Conservation (phyloP, 2,797 vertebrate species). For the Pogonophryne albipinna region DNA sequence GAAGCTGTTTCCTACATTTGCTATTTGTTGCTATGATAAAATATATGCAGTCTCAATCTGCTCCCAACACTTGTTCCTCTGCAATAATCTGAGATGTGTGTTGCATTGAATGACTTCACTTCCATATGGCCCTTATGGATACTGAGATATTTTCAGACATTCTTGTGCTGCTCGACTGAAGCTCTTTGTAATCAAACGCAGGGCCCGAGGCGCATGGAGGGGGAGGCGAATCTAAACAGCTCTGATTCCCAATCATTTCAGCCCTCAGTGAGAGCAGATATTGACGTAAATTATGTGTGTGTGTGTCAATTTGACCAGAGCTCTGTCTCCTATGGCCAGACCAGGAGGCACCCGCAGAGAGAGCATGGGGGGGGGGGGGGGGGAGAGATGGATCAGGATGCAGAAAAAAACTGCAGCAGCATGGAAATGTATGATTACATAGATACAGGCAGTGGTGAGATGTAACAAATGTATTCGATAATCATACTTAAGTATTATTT, state of each 20-base stretch:
- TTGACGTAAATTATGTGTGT: conserved; percentile 73
- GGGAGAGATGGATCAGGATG: conserved; percentile 52
- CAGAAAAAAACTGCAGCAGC: conserved; percentile 52
- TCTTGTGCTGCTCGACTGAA: conserved; percentile 46
- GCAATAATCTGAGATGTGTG: conserved; percentile 49
- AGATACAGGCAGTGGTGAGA: conserved; percentile 29
- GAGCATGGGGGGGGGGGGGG: neutral
- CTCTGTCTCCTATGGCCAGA: conserved; percentile 60
- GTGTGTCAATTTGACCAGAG: conserved; percentile 62
- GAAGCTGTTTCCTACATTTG: conserved; percentile 20
- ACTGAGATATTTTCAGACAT: conserved; percentile 67
- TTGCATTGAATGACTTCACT: conserved; percentile 58
- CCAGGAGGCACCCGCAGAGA: conserved; percentile 58
- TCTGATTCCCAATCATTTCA: conserved; percentile 74
- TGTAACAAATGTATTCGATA: too few species aligned
- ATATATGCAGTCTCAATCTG: conserved; percentile 43
- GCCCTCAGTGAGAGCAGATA: conserved; percentile 67
- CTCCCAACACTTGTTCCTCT: conserved; percentile 25
- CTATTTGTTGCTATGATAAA: conserved; percentile 18
- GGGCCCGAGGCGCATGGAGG: conserved; percentile 57
- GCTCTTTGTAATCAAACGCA: conserved; percentile 70
- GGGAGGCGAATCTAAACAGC: conserved; percentile 65
- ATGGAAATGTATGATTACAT: conserved; percentile 52
- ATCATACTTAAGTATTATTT: too few species aligned
- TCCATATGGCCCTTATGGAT: conserved; percentile 56